These are phyloP conservation scores for Silvanus unidentatus DNA, from an alignment of 2,888 invertebrate genomes.

Conservation along the genomic window DNA sequence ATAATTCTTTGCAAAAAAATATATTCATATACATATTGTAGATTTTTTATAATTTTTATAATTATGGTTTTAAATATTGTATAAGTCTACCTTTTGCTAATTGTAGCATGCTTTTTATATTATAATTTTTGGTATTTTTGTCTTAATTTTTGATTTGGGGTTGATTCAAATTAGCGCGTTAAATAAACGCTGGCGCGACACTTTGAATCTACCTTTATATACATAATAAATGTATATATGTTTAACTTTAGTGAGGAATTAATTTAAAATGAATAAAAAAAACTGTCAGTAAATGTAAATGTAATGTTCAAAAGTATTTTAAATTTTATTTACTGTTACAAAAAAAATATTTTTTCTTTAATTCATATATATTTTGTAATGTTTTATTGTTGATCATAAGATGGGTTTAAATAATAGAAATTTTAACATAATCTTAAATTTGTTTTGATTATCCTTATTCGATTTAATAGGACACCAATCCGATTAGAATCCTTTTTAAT, in stretches of 20 bases:
- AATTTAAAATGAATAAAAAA: conserved; percentile 11
- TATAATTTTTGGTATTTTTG: neutral
- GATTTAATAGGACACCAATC: too few relatives aligned
- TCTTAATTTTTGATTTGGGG: too few relatives aligned
- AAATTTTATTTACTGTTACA: conserved; percentile 31
- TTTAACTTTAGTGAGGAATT: too few relatives aligned
- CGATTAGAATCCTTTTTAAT: too few relatives aligned
- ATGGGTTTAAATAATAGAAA: conserved; percentile 34
- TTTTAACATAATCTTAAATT: conserved; percentile 1
- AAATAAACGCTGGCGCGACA: too few relatives aligned
- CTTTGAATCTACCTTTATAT: too few relatives aligned
- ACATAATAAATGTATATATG: too few relatives aligned
- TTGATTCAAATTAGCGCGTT: too few relatives aligned
- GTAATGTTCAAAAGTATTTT: conserved; percentile 27
- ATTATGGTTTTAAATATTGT: conserved; percentile 20
- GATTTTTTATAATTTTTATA: conserved; percentile 33
- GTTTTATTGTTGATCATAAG: conserved; percentile 39
- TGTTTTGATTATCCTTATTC: too few relatives aligned
- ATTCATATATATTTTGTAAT: conserved; percentile 37
- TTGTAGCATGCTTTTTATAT: conserved; percentile 15
- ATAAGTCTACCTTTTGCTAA: conserved; percentile 6
- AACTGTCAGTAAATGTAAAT: conserved; percentile 12
- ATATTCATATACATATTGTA: too few relatives aligned
- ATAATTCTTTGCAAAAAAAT: conserved; percentile 29
- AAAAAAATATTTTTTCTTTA: conserved; percentile 29